phyloP scores from a whole-genome alignment of 2,113 vertebrate genomes.

The Terrapene triunguis region DNA sequence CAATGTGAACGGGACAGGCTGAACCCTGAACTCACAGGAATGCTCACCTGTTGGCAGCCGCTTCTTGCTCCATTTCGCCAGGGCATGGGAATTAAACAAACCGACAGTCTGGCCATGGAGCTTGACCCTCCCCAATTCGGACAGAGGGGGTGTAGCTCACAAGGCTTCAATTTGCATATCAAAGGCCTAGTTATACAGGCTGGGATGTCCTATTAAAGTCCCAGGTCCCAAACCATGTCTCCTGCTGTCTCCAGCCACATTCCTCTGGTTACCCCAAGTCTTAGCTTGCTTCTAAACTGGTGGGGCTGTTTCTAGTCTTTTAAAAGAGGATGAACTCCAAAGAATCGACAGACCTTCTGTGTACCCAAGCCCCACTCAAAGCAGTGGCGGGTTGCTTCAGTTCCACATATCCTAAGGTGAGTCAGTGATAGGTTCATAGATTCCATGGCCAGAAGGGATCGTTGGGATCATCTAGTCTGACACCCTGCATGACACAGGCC shows the following conservation, averaged over 20 bases:
- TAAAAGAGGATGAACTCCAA: neutral
- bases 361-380: neutral
- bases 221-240: neutral
- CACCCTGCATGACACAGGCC: no score
- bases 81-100: constrained; percentile 22
- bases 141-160: constrained; percentile 45
- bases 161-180: constrained; percentile 63
- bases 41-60: constrained; percentile 54
- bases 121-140: neutral
- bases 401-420: neutral
- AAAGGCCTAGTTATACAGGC: constrained; percentile 64
- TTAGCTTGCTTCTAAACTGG: neutral
- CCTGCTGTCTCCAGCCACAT: neutral
- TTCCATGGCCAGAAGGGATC: no score
- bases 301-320: neutral
- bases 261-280: neutral
- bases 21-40: neutral
- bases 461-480: no score
- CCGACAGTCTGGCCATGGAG: constrained; percentile 27
- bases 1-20: neutral
- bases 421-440: no score
- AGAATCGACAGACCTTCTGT: accelerated
- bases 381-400: no score
- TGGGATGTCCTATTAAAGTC: neutral
- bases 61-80: constrained; percentile 50